Base-by-base conservation (phyloP, 2,888 invertebrate species). In the Agonopterix arenella region DNA sequence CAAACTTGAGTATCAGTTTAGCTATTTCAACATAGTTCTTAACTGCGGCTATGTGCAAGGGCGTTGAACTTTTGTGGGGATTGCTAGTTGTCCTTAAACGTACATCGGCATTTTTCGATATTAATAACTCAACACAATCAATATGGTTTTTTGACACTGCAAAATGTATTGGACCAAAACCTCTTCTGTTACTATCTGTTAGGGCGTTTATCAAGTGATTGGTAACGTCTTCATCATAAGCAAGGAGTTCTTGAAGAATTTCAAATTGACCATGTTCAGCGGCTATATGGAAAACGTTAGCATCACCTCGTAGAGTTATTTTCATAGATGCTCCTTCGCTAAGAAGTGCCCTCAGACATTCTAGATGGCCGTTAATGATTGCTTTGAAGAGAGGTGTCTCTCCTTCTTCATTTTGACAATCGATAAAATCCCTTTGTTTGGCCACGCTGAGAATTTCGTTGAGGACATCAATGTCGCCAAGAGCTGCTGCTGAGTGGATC, bases 201-300 rank as follows among this genome's bases (percentile, higher is more conserved):
- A 82, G 44, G 4, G 71, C 60, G 56, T 85, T 79, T 4, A 86
- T 70, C 63, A 84, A 69, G 4, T 52, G 54, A 49, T 62, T 56
- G 1, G 83, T 74, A 2, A 82, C 60, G 11, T 66, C 56, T 71
- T 85, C 68, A 65, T 90, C 68, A 65, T 82, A 65, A 63, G 82
- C 79, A 36, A 93, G 62, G 44, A 93, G 72, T 18, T 81, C 70
- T 64, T 84, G 84, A 8, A 93, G 80, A 61, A 92, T 90, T 49
- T 89, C 86, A 11, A 80, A 58, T 52, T 90, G 82, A 0, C 92
- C 91, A 56, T 83, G 68, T 59, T 90, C 90, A 42, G 92, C 90
- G 38, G 93, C 92, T 51, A 90, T 73, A 56, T 93, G 92, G n/a
- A 93, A 73, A 45, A 92, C 88, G 42, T 90, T 93, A 0, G 85